A percentile compares a stretch with the other conserved stretches of the same genome.
phyloP scores from a whole-genome alignment of 2,888 invertebrate genomes.

The Elmis aenea region DNA sequence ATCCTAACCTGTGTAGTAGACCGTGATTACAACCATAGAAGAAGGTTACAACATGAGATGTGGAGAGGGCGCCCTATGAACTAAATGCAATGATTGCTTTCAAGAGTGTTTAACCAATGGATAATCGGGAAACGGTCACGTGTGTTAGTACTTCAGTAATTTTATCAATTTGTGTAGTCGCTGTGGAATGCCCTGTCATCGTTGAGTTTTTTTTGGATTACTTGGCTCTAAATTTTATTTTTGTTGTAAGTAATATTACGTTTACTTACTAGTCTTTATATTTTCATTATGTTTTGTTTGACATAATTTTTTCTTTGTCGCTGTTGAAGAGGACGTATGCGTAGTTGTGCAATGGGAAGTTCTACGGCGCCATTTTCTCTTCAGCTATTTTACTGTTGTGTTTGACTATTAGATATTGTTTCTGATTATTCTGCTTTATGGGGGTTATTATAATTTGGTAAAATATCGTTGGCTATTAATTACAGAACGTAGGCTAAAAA shows the following conservation, averaged over 20 bases:
- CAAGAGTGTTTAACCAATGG: conserved; percentile 16
- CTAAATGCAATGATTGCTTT: neutral
- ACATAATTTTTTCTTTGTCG: conserved; percentile 1
- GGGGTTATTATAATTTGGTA: too few relatives aligned
- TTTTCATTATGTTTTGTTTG: conserved; percentile 2
- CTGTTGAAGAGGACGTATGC: conserved; percentile 4
- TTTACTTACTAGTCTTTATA: conserved; percentile 13
- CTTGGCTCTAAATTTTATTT: conserved; percentile 19
- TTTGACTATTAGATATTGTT: too few relatives aligned
- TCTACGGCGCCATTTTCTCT: conserved; percentile 17
- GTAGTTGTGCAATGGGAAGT: conserved; percentile 17
- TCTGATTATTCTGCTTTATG: too few relatives aligned
- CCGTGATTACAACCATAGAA: too few relatives aligned
- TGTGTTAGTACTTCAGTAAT: conserved; percentile 24
- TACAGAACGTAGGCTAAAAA: too few relatives aligned
- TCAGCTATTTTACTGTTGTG: neutral
- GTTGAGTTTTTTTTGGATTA: conserved; percentile 24
- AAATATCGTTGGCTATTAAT: too few relatives aligned
- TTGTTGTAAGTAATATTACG: conserved; percentile 19
- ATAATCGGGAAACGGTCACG: conserved; percentile 17
- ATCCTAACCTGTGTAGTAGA: too few relatives aligned
- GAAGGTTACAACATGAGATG: too few relatives aligned
- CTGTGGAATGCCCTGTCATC: conserved; percentile 35
- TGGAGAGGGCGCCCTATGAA: neutral
- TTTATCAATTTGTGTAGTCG: conserved; percentile 32